Percentiles rank a stretch among this genome's conserved stretches.
phyloP scores from a whole-genome alignment of 2,888 invertebrate genomes.

The Euplexia lucipara region DNA sequence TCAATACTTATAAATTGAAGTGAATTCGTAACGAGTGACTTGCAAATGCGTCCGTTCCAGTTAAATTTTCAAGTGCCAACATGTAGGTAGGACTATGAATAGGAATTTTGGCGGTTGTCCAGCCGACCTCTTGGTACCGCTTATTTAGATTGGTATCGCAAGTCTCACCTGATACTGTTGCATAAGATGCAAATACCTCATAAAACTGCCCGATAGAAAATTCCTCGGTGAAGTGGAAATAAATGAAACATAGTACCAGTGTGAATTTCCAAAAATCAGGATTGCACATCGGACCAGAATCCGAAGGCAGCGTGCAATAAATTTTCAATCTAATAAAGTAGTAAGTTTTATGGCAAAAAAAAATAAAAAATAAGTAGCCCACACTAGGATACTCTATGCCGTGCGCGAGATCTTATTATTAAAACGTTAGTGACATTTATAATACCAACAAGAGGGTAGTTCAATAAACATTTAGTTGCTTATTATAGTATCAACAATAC shows the following conservation, averaged over 20 bases:
- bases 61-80: conserved; percentile 78
- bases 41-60: conserved; percentile 69
- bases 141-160: conserved; percentile 69
- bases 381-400: no score
- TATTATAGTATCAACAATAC: no score
- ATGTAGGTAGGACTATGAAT: conserved; percentile 75
- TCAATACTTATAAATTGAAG: conserved; percentile 28
- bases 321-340: no score
- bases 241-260: background rate
- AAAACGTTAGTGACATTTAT: no score
- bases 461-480: no score
- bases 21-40: conserved; percentile 54
- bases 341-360: no score
- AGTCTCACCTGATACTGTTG: conserved; percentile 49
- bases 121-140: conserved; percentile 69
- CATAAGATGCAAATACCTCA: conserved; percentile 41
- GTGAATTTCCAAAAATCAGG: background rate
- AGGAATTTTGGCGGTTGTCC: conserved; percentile 80
- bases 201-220: conserved; percentile 15
- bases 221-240: conserved; percentile 9
- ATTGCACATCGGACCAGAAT: background rate
- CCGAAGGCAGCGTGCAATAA: background rate
- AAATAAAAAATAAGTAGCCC: no score
- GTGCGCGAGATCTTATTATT: no score
- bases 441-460: no score